Base-by-base conservation (phyloP, 2,888 invertebrate genomes). In the Agrotis puta region DNA sequence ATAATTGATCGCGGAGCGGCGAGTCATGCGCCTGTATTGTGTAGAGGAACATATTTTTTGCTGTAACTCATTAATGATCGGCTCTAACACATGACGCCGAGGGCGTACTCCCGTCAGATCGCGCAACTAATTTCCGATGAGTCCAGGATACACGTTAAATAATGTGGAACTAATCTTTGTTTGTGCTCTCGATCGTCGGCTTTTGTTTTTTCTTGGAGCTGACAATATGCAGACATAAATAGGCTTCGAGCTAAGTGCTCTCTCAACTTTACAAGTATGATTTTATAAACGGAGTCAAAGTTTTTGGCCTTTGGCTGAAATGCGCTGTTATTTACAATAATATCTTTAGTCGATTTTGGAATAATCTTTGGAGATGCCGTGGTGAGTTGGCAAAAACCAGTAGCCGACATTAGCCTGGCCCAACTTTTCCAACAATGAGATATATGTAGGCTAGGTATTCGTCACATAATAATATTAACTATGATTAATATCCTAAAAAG, bases 21-120 rank as follows among this genome's bases (percentile, higher is more conserved):
- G 93, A 95, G 95, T 95, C 95, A 95, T 95, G 95, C 94, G 94
- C 93, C 92, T 92, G 92, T 94, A 95, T 95, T 95, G 95, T 95
- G 88, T 92, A 85, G 92, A 89, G 79, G 92, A 94, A 94, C 93
- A 93, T 89, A 91, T 94, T 95, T 95, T 95, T 96, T 95, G 94
- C 93, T 88, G 91, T 91, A 93, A 93, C 94, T 95, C 94, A 94
- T 94, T 96, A 95, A 94, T 89, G 85, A 85, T 84, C 86, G 88
- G 88, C 84, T 86, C 86, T 85, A 85, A 91, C 94, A 95, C 88
- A 94, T 94, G 94, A 93, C 92, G 93, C 88, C 74, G 87, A 87
- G 88, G 89, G 89, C 89, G 91, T 88, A 87, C 85, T 86, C 86
- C 77, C 83, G 87, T 85, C 84, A 86, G 91, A 91, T 93, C 86